These are phyloP conservation scores for Macrobrachium rosenbergii DNA, from an alignment of 1,140 invertebrate genomes.

Conservation along the genomic window DNA sequence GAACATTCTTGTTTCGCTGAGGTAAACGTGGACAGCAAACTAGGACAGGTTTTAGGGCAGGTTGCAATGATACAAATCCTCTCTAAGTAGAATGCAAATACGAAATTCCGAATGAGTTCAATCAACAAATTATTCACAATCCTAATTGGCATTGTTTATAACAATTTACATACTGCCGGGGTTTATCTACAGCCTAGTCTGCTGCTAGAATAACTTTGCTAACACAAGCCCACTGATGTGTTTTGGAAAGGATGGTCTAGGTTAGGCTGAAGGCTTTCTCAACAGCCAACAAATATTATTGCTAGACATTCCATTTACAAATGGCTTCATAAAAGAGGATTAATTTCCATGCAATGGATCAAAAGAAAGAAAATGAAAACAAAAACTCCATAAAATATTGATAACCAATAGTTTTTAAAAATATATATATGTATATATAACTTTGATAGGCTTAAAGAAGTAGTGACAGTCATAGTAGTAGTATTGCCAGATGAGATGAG, in stretches of 20 bases:
- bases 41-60: slow-evolving; percentile 31
- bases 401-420: no score
- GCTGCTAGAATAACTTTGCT: slow-evolving; percentile 52
- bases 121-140: no score
- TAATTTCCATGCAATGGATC: neutral
- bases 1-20: slow-evolving; percentile 48
- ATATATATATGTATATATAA: no score
- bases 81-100: no score
- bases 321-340: slow-evolving; percentile 1
- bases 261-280: slow-evolving; percentile 35
- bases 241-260: slow-evolving; percentile 44
- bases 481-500: slow-evolving; percentile 25
- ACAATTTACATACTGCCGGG: no score
- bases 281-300: slow-evolving; percentile 25
- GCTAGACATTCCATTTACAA: slow-evolving; percentile 31
- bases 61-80: neutral
- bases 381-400: neutral
- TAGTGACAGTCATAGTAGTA: neutral
- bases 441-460: no score
- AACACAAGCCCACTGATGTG: slow-evolving; percentile 56
- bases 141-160: no score
- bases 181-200: slow-evolving; percentile 39
- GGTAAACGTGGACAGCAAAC: slow-evolving; percentile 52
- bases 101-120: neutral
- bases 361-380: slow-evolving; percentile 12